Percentiles rank a stretch among this genome's conserved stretches.
Conservation (phyloP, 2,888 invertebrate genomes). For the Geophilus truncorum region DNA sequence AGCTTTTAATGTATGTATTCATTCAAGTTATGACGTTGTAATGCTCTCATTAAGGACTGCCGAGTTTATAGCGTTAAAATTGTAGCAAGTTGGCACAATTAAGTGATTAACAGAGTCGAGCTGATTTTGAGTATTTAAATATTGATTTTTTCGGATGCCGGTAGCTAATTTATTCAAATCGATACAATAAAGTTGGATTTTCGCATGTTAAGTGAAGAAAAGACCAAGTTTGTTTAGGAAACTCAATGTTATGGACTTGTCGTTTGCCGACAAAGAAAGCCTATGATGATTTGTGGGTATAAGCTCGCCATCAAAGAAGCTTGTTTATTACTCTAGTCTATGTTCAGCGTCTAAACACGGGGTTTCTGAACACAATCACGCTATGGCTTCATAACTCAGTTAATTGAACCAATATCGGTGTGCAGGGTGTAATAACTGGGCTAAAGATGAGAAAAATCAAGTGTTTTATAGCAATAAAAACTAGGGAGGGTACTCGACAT, state of each 20-base stretch:
- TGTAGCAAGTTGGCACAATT: neutral
- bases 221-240: neutral
- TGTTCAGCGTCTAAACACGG: neutral
- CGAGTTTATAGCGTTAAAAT: neutral
- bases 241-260: neutral
- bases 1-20: neutral
- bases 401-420: neutral
- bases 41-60: neutral
- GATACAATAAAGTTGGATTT: neutral
- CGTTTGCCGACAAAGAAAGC: neutral
- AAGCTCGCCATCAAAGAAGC: neutral
- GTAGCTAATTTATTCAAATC: neutral
- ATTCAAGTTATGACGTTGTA: neutral
- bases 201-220: neutral
- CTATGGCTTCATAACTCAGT: neutral
- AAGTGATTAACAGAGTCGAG: neutral
- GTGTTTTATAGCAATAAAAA: neutral
- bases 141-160: neutral
- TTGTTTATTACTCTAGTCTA: neutral
- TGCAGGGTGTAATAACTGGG: neutral
- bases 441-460: neutral
- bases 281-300: neutral
- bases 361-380: neutral
- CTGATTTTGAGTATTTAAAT: neutral
- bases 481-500: neutral